Conservation (phyloP, 2,113 vertebrate species). For the Anhinga anhinga region DNA sequence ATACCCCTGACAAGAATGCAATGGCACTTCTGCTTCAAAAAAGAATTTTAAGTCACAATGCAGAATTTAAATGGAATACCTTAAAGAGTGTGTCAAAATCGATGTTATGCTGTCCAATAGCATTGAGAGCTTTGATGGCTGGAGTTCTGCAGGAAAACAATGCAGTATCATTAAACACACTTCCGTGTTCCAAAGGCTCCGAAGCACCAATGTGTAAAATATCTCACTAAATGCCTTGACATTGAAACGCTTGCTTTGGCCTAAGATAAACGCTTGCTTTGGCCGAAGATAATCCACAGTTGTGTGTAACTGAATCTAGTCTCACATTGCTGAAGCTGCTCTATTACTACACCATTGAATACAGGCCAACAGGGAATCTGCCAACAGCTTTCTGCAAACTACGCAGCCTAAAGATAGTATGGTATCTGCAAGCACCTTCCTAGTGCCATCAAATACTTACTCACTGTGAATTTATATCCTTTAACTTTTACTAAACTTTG, state of each 20-base stretch:
- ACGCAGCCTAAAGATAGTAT: not conserved
- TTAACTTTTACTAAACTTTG: not conserved
- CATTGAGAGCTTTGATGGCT: conserved; percentile 86
- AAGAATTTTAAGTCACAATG: not conserved
- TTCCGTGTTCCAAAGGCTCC: not conserved
- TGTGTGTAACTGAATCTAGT: not conserved
- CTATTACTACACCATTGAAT: not conserved
- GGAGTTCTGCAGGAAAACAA: conserved; percentile 74
- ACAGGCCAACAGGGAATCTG: not conserved
- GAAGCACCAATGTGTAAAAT: not conserved
- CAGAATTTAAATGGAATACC: conserved; percentile 63
- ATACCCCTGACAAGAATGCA: not conserved
- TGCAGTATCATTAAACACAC: not conserved
- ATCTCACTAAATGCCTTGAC: not conserved
- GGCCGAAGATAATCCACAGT: not conserved
- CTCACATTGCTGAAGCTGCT: not conserved
- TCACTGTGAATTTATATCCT: not conserved
- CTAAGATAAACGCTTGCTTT: not conserved
- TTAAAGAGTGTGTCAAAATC: conserved; percentile 80
- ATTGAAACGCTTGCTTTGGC: not conserved
- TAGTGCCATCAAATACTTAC: not conserved
- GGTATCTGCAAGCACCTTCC: fast-evolving
- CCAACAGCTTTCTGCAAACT: not conserved
- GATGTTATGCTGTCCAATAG: conserved; percentile 83
- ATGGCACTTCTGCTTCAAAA: not conserved